Evolutionary conservation across 2,797 vertebrate species (phyloP), one percentile per base, ranked within the genome.

Genomic region (Lagocephalus sceleratus): DNA sequence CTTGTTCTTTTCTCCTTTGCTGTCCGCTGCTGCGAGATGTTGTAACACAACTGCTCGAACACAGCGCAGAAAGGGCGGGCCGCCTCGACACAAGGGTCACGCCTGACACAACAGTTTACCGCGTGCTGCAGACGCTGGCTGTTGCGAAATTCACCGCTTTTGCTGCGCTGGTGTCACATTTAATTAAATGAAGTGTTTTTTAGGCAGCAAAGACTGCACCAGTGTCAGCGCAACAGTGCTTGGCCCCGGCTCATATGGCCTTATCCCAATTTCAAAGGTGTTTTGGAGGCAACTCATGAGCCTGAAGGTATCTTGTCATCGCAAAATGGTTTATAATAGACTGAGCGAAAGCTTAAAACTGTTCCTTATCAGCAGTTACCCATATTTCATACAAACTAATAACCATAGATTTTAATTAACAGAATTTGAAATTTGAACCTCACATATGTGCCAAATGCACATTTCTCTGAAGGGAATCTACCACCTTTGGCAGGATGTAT

Each of bases 111-210:
- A 75, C 64, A 53, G 66, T 79, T 83, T 76, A 73, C 32, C 40
- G 44, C 22, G 41, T 68, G 57, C 63, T 51, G 63, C 60, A 73
- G 70, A 78, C 45, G 67, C 52, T 5, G 20, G 23, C 43, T 54
- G 52, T 67, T 54, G 38, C 51, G 9, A 73, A 69, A 75, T 68
- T 57, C 14, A 43, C 21, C 25, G 22, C 2, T 60, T 73, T 47
- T 55, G 61, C 68, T 68, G 45, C 51, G 43, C 42, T 46, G 21
- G 62, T 44, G 46, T 44, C 58, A 41, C 15, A 17, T 62, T 76
- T 71, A 67, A 82, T 87, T 75, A 62, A 42, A 17, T 78, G 62
- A 76, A 81, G 71, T 81, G 83, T 79, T 76, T 76, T 78, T 76
- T 60, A 65, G 60, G 76, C 78, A 76, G 68, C 68, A 68, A 71